Evolutionary conservation across 2,113 vertebrate genomes (phyloP).

Genomic region (Hystrix brachyura): DNA sequence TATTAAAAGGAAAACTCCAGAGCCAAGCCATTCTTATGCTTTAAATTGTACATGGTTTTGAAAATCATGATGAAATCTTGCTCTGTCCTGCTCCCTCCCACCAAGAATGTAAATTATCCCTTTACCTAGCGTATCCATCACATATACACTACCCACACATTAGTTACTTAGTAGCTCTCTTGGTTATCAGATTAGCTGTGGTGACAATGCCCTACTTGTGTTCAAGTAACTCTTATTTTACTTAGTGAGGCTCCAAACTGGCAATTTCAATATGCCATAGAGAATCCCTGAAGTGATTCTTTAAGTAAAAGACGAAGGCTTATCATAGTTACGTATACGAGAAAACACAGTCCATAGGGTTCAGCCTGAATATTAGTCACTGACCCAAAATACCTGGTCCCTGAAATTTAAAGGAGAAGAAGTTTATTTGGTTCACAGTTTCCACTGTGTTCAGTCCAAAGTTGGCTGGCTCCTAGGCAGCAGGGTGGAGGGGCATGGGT

Average conservation of each 20-base stretch:
- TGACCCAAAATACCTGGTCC: neutral
- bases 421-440: neutral
- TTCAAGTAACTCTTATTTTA: neutral
- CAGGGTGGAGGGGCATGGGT: neutral
- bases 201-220: neutral
- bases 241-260: neutral
- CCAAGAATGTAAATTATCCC: neutral
- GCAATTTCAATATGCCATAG: neutral
- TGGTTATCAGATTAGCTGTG: neutral
- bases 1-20: neutral
- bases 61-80: neutral
- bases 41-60: neutral
- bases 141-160: neutral
- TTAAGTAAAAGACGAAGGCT: neutral
- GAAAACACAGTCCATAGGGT: neutral
- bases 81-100: neutral
- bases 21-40: neutral
- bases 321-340: neutral
- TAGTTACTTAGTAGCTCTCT: neutral
- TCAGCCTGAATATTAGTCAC: neutral
- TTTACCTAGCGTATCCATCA: neutral
- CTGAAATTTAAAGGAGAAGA: neutral
- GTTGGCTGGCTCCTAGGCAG: neutral
- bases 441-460: neutral
- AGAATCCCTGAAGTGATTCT: neutral